Conservation (phyloP, 30 jellyfish, hydroid and myxozoan species). For the Mastigias papua region DNA sequence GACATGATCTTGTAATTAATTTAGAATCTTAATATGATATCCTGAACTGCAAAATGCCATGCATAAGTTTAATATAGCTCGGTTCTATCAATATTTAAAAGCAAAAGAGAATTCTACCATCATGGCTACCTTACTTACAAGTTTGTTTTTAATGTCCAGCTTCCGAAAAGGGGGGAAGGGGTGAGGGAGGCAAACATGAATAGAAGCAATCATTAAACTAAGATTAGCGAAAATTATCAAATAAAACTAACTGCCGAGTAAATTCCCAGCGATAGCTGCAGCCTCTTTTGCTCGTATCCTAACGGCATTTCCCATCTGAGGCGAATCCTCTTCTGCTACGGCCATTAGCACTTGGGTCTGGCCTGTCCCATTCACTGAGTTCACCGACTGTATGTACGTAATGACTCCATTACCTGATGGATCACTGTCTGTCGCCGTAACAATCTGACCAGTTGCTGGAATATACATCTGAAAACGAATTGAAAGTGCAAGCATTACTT, state of each 20-base stretch:
- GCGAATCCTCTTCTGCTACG: conserved; percentile 67
- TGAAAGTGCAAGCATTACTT: too few relatives aligned
- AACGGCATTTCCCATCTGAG: conserved; percentile 22
- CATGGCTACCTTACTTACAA: too few relatives aligned
- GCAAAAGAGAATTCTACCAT: too few relatives aligned
- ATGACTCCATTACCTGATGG: conserved; percentile 62
- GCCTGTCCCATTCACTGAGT: conserved; percentile 53
- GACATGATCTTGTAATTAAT: too few relatives aligned
- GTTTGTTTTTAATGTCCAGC: too few relatives aligned
- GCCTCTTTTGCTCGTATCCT: conserved; percentile 56
- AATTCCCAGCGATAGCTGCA: conserved; percentile 52
- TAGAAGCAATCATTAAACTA: neutral
- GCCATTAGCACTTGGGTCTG: conserved; percentile 74
- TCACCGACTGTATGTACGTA: conserved; percentile 62
- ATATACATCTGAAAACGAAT: conserved; percentile 49
- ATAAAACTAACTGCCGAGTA: conserved; percentile 43
- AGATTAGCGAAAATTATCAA: neutral
- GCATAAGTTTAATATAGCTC: too few relatives aligned
- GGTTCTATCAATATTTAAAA: too few relatives aligned
- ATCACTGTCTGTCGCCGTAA: conserved; percentile 55
- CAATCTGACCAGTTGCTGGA: conserved; percentile 64
- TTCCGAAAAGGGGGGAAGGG: too few relatives aligned
- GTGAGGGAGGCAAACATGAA: too few relatives aligned
- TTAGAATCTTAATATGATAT: too few relatives aligned
- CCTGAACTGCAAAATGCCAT: too few relatives aligned